A percentile compares a stretch with the other conserved stretches of the same genome.
Evolutionary conservation across 2,113 vertebrate genomes (phyloP).

Genomic region (Pteronura brasiliensis): DNA sequence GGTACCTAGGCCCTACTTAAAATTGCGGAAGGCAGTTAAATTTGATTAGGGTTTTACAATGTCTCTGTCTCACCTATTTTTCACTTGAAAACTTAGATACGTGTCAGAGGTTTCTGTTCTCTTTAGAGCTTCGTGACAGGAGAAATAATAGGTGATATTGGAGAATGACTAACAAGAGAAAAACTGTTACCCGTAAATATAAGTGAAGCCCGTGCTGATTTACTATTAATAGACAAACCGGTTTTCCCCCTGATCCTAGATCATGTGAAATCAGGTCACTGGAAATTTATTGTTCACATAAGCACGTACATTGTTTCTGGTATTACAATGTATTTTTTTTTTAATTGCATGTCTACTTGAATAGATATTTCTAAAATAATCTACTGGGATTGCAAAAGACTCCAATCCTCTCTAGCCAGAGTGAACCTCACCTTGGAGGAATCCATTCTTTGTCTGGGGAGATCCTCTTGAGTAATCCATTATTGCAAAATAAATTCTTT

Average conservation of each 20-base stretch:
- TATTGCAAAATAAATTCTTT: background rate
- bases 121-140: background rate
- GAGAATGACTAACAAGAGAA: background rate
- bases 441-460: background rate
- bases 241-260: background rate
- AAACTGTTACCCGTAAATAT: background rate
- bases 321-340: background rate
- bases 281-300: background rate
- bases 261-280: background rate
- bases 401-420: background rate
- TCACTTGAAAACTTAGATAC: background rate
- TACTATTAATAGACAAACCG: background rate
- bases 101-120: background rate
- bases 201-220: background rate
- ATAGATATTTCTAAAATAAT: background rate
- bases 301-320: background rate
- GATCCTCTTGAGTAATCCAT: background rate
- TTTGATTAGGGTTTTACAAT: background rate
- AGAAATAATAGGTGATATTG: background rate
- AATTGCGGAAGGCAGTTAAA: background rate
- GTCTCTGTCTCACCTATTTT: background rate
- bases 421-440: background rate
- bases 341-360: background rate
- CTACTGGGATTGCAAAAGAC: background rate
- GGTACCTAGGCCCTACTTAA: background rate